Conservation (phyloP, 2,888 invertebrate genomes). For the Theristus sp. region DNA sequence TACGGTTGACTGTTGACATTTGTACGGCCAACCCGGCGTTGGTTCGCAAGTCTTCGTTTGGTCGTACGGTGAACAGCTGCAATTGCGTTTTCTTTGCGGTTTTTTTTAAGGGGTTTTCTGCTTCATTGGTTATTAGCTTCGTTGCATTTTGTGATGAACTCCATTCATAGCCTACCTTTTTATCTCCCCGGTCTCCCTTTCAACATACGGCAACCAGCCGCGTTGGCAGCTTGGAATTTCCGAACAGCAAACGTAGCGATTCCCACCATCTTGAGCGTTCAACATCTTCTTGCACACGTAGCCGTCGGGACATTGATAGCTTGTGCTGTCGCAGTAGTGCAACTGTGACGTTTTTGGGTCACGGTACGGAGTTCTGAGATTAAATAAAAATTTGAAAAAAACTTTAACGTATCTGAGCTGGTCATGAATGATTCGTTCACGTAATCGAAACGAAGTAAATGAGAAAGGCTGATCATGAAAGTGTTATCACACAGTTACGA, state of each 20-base stretch:
- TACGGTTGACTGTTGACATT: slow-evolving; percentile 6
- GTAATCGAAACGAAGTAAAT: too few relatives aligned
- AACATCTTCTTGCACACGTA: slow-evolving; percentile 5
- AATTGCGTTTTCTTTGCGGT: too few relatives aligned
- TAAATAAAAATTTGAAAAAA: neutral
- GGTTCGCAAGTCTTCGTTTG: neutral
- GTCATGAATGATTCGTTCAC: too few relatives aligned
- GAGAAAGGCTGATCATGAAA: too few relatives aligned
- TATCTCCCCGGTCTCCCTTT: neutral
- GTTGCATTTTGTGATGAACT: neutral
- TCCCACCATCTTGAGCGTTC: neutral
- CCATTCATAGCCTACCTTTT: neutral
- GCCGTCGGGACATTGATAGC: slow-evolving; percentile 4
- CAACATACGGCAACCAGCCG: slow-evolving; percentile 7
- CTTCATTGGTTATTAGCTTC: too few relatives aligned
- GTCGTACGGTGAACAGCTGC: neutral
- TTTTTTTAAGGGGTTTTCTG: too few relatives aligned
- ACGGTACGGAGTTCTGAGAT: slow-evolving; percentile 1
- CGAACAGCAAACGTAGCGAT: slow-evolving; percentile 5
- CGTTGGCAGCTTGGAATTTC: slow-evolving; percentile 2
- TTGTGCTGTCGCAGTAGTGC: slow-evolving; percentile 4
- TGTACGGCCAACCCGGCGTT: slow-evolving; percentile 4
- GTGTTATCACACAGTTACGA: too few relatives aligned
- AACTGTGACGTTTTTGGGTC: neutral
- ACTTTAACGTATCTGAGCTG: too few relatives aligned